A percentile compares a stretch with the other conserved stretches of the same genome.
Evolutionary conservation across 2,888 invertebrate genomes (phyloP).

Genomic region (Campoplex nolae): DNA sequence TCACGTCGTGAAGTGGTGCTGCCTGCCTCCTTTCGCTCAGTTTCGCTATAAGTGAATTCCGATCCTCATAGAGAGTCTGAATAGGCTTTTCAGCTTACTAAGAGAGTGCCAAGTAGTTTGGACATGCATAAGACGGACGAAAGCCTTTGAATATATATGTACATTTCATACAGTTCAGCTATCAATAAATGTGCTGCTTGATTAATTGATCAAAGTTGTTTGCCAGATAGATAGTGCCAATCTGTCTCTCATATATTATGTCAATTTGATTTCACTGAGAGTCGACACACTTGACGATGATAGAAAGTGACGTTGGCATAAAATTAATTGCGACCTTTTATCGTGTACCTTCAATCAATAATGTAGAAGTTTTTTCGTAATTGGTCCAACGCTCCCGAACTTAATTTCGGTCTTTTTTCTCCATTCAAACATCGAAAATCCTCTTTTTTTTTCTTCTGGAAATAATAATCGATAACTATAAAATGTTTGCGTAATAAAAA

Average conservation of each 20-base stretch:
- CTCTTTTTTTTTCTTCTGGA: no score
- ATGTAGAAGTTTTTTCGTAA: not conserved
- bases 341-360: not conserved
- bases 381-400: not conserved
- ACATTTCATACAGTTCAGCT: not conserved
- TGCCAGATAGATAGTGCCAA: not conserved
- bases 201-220: constrained; percentile 53
- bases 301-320: constrained; percentile 20
- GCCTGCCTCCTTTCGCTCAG: constrained; percentile 2
- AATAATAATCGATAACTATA: not conserved
- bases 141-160: constrained; percentile 37
- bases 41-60: constrained; percentile 51
- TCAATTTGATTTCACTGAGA: constrained; percentile 15
- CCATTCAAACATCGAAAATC: not conserved
- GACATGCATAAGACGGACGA: constrained; percentile 45
- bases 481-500: not conserved
- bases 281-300: constrained; percentile 5
- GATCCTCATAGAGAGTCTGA: constrained; percentile 31
- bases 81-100: constrained; percentile 49
- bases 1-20: constrained; percentile 10
- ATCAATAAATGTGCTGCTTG: constrained; percentile 15
- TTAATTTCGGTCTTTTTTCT: not conserved
- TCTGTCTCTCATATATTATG: constrained; percentile 17
- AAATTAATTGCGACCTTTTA: constrained; percentile 26
- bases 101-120: constrained; percentile 55